Conservation (phyloP, 1,140 invertebrate genomes). For the Luehdorfia chinensis region DNA sequence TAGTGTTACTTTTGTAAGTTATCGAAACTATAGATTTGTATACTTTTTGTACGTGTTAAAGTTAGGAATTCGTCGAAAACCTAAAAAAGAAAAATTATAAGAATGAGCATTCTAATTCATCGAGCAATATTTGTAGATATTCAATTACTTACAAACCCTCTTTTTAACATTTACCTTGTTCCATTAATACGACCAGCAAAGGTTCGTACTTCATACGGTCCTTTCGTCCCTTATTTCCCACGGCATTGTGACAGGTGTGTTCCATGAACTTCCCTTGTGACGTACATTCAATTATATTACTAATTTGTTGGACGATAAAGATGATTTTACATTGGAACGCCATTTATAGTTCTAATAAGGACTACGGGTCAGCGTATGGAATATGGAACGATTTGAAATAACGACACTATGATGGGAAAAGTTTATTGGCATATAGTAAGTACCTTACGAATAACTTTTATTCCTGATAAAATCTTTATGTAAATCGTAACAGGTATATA, state of each 20-base stretch:
- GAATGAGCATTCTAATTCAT: too few relatives aligned
- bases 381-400: constrained; percentile 13
- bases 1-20: too few relatives aligned
- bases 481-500: too few relatives aligned
- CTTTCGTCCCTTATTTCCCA: constrained; percentile 41
- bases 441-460: too few relatives aligned
- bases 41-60: too few relatives aligned
- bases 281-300: background rate
- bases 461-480: too few relatives aligned
- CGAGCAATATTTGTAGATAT: constrained; percentile 10
- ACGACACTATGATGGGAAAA: constrained; percentile 2
- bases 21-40: too few relatives aligned
- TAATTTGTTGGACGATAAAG: background rate
- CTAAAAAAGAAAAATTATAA: too few relatives aligned
- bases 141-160: constrained; percentile 16
- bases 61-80: too few relatives aligned
- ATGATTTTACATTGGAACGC: background rate
- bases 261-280: constrained; percentile 12
- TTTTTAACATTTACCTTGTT: constrained; percentile 18
- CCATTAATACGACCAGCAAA: background rate
- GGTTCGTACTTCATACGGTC: constrained; percentile 10
- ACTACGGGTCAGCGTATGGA: constrained; percentile 26
- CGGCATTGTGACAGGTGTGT: constrained; percentile 47
- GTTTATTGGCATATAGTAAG: too few relatives aligned
- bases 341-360: background rate